Evolutionary conservation across 92 coral and sea anemone species (phyloP).

Genomic region (Palythoa grandis): DNA sequence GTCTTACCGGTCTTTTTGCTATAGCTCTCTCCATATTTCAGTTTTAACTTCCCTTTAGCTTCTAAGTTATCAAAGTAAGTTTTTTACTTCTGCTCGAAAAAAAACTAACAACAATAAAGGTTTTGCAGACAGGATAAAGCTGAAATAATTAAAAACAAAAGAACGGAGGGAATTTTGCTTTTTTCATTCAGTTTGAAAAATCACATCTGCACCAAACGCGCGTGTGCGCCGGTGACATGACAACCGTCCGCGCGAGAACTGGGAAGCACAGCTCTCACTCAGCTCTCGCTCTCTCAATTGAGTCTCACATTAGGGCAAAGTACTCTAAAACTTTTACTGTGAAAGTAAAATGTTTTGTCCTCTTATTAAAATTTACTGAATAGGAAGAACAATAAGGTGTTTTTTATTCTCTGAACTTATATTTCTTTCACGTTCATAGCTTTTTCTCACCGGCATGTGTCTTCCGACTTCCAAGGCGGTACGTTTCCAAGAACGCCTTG

Average conservation of each 20-base stretch:
- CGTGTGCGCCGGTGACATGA: slow-evolving; percentile 30
- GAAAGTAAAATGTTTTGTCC: too few relatives aligned
- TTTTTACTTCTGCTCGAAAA: not conserved
- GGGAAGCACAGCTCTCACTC: not conserved
- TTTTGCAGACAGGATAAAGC: not conserved
- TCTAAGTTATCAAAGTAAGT: not conserved
- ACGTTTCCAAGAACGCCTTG: too few relatives aligned
- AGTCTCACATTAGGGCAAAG: too few relatives aligned
- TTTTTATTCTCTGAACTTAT: too few relatives aligned
- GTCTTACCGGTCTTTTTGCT: not conserved
- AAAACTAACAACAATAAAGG: not conserved
- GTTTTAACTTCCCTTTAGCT: not conserved
- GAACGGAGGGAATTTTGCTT: not conserved
- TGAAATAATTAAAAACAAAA: not conserved
- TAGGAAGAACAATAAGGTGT: too few relatives aligned
- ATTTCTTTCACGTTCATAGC: too few relatives aligned
- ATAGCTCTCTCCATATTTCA: not conserved
- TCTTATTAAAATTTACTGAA: too few relatives aligned
- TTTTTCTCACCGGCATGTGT: too few relatives aligned
- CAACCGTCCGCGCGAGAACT: slow-evolving; percentile 40
- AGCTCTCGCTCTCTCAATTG: too few relatives aligned
- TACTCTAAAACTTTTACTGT: too few relatives aligned
- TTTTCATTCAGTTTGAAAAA: not conserved
- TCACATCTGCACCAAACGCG: not conserved
- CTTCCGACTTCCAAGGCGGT: too few relatives aligned